Evolutionary conservation across 2,113 vertebrate genomes (phyloP).

Genomic region (Melospiza melodia): DNA sequence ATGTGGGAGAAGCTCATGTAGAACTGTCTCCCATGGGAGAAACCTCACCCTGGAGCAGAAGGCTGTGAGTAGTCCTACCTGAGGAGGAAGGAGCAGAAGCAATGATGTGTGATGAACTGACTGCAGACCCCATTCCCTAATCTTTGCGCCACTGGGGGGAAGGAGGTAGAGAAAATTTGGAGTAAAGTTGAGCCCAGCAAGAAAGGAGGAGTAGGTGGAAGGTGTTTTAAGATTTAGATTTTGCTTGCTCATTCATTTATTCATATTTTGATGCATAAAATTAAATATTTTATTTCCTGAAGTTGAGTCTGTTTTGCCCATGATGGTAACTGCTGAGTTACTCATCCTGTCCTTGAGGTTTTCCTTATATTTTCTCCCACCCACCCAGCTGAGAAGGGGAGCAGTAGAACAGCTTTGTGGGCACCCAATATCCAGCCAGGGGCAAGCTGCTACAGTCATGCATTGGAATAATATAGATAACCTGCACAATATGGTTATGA

Average conservation of each 20-base stretch:
- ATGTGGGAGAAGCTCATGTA: background rate
- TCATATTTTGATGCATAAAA: background rate
- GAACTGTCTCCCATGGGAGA: background rate
- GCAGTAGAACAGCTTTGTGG: accelerated
- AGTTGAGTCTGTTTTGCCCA: background rate
- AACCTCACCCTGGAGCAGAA: background rate
- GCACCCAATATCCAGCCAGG: background rate
- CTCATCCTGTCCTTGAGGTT: background rate
- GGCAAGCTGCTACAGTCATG: background rate
- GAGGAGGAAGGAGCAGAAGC: background rate
- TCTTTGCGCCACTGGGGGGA: accelerated
- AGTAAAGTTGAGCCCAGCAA: background rate
- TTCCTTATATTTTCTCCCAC: background rate
- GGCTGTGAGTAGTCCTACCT: background rate
- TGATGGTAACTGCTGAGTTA: background rate
- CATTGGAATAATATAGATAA: background rate
- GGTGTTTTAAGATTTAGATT: background rate
- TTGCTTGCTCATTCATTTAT: background rate
- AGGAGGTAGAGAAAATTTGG: background rate
- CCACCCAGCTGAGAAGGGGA: background rate
- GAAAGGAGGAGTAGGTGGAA: background rate
- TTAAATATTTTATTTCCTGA: background rate
- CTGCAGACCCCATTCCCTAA: accelerated
- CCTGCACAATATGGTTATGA: background rate
- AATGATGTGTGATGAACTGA: background rate